Evolutionary conservation across 1,140 invertebrate species (phyloP), one percentile per base, ranked within the genome.

Genomic region (Scaptomyza graminum): DNA sequence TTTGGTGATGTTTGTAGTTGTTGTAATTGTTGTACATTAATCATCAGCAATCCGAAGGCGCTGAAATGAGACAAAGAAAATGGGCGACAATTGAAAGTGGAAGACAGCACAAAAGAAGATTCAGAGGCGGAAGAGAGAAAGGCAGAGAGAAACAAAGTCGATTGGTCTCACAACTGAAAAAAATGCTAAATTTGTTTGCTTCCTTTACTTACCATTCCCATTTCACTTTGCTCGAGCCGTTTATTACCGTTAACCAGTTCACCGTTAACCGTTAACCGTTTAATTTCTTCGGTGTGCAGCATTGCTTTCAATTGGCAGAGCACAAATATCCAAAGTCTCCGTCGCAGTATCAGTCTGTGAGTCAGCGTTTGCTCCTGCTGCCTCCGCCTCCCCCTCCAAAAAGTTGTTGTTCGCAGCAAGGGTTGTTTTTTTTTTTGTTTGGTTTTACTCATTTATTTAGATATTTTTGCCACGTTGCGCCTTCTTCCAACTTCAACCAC

Each of bases 401-500:
- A 7, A 2, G 6, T 34, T n/a, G 41, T 41, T 62, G 61, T 76
- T 39, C 55, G 9, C 55, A 64, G 74, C 64, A 56, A 79, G 79
- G 79, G 79, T 83, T 74, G 73, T 71, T 80, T 80, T 85, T 60
- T 72, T 57, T 57, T 67, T 28, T 34, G 59, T 63, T 39, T 28
- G n/a, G 63, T 70, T 55, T 72, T 61, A 67, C 25, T 41, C 52
- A 56, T 61, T 72, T 72, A 66, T 65, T 65, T 65, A 65, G 65
- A 70, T 56, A 47, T 68, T 65, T 75, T 75, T 49, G 56, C 68
- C 68, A 65, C 68, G 59, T 62, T 77, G 79, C 52, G 79, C 74
- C 71, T 79, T 87, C 25, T n/a, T 22, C 31, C 62, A 72, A 80
- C 62, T 87, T 83, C 78, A 85, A 85, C 82, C 82, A 85, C 78